A percentile compares a stretch with the other conserved stretches of the same genome.
Evolutionary conservation across 2,797 vertebrate genomes (phyloP).

Genomic region (Pseudomugil gertrudae): DNA sequence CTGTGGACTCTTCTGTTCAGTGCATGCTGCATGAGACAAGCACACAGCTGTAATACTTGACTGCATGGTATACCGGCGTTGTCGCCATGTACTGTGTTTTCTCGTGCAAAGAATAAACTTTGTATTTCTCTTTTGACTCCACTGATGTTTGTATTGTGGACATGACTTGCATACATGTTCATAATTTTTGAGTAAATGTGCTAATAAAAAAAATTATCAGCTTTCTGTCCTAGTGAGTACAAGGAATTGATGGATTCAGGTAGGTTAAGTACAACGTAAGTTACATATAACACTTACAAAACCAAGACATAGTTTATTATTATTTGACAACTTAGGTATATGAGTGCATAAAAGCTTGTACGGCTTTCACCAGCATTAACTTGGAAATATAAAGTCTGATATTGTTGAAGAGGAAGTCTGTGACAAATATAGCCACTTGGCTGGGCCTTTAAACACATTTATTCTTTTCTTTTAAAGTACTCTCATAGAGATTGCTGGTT

Average conservation of each 20-base stretch:
- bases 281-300: background rate
- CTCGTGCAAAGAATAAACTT: conserved; percentile 77
- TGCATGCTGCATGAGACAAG: conserved; percentile 83
- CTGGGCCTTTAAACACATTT: too few species aligned
- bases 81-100: conserved; percentile 75
- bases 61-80: conserved; percentile 75
- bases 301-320: too few species aligned
- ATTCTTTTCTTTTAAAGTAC: background rate
- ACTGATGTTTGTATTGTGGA: background rate
- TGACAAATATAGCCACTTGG: too few species aligned
- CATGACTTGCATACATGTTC: background rate
- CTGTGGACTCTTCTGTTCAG: conserved; percentile 70
- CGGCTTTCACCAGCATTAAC: too few species aligned
- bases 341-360: too few species aligned
- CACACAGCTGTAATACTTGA: conserved; percentile 77
- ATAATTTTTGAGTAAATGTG: background rate
- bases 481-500: background rate
- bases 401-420: too few species aligned
- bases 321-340: background rate
- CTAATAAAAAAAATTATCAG: too few species aligned
- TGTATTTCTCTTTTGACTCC: conserved; percentile 68
- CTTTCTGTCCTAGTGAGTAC: too few species aligned
- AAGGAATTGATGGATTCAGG: background rate
- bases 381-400: too few species aligned
- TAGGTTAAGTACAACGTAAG: background rate